Conservation (phyloP, 2,113 vertebrate species). For the Muntiacus muntjak region DNA sequence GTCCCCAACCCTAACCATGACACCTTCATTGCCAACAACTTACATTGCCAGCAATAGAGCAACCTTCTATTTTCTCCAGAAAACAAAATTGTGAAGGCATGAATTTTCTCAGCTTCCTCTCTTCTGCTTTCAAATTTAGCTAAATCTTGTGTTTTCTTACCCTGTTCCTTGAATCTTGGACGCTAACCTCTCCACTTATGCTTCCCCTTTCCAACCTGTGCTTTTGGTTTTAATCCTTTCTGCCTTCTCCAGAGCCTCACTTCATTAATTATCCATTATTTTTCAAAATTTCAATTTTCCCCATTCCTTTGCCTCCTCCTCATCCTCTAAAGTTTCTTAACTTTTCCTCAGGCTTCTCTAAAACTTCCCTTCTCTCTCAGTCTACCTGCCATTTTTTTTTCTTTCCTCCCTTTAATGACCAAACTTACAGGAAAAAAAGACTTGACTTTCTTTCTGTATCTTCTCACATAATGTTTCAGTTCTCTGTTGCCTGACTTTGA, state of each 20-base stretch:
- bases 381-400: background rate
- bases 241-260: background rate
- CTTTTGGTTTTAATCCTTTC: background rate
- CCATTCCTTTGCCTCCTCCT: background rate
- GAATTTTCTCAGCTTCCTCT: background rate
- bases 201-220: background rate
- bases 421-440: background rate
- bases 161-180: background rate
- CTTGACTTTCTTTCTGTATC: background rate
- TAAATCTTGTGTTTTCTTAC: background rate
- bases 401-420: background rate
- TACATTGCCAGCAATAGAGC: background rate
- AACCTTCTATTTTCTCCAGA: background rate
- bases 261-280: background rate
- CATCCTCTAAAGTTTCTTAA: background rate
- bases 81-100: background rate
- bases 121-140: background rate
- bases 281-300: background rate
- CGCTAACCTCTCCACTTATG: background rate
- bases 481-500: background rate
- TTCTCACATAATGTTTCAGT: background rate
- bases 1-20: background rate
- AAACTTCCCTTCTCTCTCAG: background rate
- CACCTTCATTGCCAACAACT: background rate
- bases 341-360: background rate